Base-by-base conservation (phyloP, 2,113 vertebrate genomes). In the Nothocercus julius region DNA sequence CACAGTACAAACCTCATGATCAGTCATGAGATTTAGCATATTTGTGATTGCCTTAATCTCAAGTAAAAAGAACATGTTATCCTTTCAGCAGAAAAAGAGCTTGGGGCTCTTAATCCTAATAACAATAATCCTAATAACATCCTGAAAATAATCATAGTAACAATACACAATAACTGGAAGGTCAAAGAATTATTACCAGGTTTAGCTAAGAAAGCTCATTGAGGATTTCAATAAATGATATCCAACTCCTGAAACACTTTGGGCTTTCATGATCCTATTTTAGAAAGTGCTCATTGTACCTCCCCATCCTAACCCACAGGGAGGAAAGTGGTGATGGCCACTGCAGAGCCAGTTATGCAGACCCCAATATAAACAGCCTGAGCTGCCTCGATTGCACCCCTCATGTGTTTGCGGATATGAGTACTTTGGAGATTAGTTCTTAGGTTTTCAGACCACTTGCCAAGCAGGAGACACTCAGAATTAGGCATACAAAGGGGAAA, bases 101-200 rank as follows among this genome's bases (percentile, higher is more conserved):
- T 67, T 83, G 49, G 2, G 21, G 44, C 9, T 38, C 25, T 89
- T 89, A 95, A 73, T 73, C 17, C 10, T 76, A 69, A 44, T 22
- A 36, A 69, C 30, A 94, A 47, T 69, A 22, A 90, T 54, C 44
- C 28, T 85, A 91, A 73, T 53, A 79, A 44, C 22, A 47, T 73
- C 82, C 75, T 62, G 82, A 95, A 92, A 92, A 44, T 77, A 96
- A 87, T 82, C 70, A 49, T 87, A 76, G 62, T 69, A 91, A 64
- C 62, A 78, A 59, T 21, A 18, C 27, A 68, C 56, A 72, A 11
- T 61, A 86, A 54, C n/a, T 56, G 73, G 49, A 81, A 70, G 19
- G 69, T 87, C 84, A 92, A 89, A 82, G 40, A 64, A 88, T 81
- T 81, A 45, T 36, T 86, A 45, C 30, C 40, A 58, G 30, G 30